Conservation (phyloP, 2,797 vertebrate genomes). For the Thamnophis elegans region DNA sequence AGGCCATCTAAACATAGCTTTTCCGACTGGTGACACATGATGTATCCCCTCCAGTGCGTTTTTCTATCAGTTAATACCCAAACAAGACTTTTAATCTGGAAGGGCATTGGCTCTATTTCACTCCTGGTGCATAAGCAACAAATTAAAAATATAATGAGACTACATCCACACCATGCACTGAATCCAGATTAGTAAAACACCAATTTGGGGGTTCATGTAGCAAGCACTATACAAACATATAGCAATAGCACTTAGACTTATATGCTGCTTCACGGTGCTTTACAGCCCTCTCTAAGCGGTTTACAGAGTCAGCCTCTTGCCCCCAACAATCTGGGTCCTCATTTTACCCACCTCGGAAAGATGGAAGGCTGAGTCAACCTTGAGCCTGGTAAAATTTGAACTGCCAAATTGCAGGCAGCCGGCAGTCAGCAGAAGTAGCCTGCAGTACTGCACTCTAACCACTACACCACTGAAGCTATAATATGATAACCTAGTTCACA, state of each 20-base stretch:
- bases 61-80: slow-evolving; percentile 21
- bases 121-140: not conserved
- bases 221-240: not conserved
- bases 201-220: not conserved
- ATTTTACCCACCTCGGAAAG: no score
- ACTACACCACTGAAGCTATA: no score
- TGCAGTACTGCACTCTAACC: no score
- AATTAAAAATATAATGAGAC: not conserved
- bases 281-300: no score
- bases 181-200: not conserved
- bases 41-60: slow-evolving; percentile 40
- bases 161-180: not conserved
- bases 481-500: not conserved
- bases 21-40: slow-evolving; percentile 61
- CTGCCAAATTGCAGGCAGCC: no score
- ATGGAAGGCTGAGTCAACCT: no score
- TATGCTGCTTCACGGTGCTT: no score
- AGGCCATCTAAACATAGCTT: slow-evolving; percentile 60
- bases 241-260: no score
- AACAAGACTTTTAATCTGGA: not conserved
- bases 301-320: no score
- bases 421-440: no score
- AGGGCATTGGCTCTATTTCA: not conserved
- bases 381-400: no score
- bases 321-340: no score